Evolutionary conservation across 2,113 vertebrate species (phyloP).

Genomic region (Misgurnus mizolepis): DNA sequence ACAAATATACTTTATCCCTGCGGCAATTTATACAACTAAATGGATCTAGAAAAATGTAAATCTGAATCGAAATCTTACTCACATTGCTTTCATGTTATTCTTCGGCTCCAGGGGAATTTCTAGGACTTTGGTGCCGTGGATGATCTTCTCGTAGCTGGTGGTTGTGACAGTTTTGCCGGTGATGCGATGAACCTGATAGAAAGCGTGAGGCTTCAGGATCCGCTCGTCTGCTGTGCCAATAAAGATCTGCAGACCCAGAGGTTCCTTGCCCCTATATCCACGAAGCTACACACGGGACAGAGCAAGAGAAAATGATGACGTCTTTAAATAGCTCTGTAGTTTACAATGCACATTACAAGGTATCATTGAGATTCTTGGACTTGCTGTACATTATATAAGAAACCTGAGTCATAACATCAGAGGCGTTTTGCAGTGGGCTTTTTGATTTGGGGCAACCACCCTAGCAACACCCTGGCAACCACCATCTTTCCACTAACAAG

Average conservation of each 20-base stretch:
- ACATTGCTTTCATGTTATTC: slow-evolving; percentile 98
- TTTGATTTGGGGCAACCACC: no score
- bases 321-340: no score
- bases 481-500: no score
- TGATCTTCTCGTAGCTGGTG: slow-evolving; percentile 94
- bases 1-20: no score
- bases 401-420: no score
- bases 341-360: no score
- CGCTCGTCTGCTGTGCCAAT: slow-evolving; percentile 96
- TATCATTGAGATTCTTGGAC: no score
- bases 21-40: no score
- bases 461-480: no score
- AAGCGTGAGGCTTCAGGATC: slow-evolving; percentile 96
- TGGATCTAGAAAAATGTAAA: no score
- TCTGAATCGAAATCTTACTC: slow-evolving; percentile 61
- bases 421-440: no score
- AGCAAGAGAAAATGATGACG: not conserved
- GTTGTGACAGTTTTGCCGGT: slow-evolving; percentile 97
- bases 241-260: slow-evolving; percentile 95
- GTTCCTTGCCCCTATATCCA: slow-evolving; percentile 93
- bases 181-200: slow-evolving; percentile 98
- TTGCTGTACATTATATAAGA: no score
- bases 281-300: slow-evolving; percentile 77
- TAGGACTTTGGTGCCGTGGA: slow-evolving; percentile 92
- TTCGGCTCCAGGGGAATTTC: slow-evolving; percentile 96